Evolutionary conservation across 2,888 invertebrate genomes (phyloP).

Genomic region (Limnephilus auricula): DNA sequence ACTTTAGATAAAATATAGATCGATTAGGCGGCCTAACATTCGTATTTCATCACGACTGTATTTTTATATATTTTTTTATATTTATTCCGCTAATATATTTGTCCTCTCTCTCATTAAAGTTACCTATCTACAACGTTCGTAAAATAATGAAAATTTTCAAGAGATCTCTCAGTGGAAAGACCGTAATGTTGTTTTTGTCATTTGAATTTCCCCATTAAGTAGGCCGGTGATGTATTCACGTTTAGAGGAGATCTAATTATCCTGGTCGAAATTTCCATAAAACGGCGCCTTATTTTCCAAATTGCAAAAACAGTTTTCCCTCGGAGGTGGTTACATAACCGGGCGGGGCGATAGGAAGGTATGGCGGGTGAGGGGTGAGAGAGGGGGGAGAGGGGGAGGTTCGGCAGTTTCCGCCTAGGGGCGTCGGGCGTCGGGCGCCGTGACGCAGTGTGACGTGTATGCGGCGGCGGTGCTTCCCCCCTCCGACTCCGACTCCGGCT

Average conservation of each 20-base stretch:
- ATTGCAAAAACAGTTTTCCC: constrained; percentile 2
- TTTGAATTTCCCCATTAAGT: neutral
- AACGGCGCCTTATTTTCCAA: constrained; percentile 13
- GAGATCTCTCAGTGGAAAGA: neutral
- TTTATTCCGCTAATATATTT: neutral
- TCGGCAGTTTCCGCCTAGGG: constrained; percentile 46
- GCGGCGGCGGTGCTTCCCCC: constrained; percentile 70
- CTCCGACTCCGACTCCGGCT: constrained; percentile 73
- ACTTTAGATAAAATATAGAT: neutral
- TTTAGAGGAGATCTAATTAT: neutral
- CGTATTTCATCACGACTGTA: neutral
- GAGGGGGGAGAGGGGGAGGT: constrained; percentile 69
- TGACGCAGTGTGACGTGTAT: constrained; percentile 82
- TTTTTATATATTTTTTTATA: neutral
- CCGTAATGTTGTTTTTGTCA: neutral
- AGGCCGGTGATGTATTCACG: neutral
- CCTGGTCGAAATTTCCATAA: constrained; percentile 8
- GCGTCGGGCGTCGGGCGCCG: constrained; percentile 68
- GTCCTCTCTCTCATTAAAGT: neutral
- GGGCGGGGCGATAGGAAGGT: constrained; percentile 66
- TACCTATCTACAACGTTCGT: too few relatives aligned
- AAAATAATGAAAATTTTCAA: neutral
- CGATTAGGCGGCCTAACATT: neutral
- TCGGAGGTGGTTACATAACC: constrained; percentile 51
- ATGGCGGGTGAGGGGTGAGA: constrained; percentile 68